A percentile compares a stretch with the other conserved stretches of the same genome.
Evolutionary conservation across 2,888 invertebrate genomes (phyloP).

Genomic region (Cantharis lateralis): DNA sequence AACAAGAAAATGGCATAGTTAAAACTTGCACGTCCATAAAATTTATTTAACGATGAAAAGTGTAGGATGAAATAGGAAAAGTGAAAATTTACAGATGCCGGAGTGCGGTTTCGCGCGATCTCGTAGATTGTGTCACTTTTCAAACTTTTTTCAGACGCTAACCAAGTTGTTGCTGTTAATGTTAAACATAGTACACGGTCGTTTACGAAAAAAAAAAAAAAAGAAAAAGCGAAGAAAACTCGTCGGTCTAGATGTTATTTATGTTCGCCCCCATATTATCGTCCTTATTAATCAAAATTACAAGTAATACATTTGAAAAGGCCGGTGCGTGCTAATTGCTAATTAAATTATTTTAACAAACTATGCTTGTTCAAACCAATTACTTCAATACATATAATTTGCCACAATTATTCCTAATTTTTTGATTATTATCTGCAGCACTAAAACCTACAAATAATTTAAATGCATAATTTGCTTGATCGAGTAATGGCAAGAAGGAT

Average conservation of each 20-base stretch:
- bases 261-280: neutral
- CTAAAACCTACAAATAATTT: neutral
- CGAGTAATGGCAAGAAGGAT: neutral
- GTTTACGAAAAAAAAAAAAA: neutral
- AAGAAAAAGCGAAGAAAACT: neutral
- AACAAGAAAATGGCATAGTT: neutral
- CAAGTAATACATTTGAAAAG: neutral
- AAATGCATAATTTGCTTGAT: neutral
- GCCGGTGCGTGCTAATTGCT: neutral
- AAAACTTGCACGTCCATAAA: neutral
- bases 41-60: neutral
- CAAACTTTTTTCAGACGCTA: slow-evolving; percentile 13
- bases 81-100: neutral
- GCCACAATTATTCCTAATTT: neutral
- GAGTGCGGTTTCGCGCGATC: slow-evolving; percentile 3
- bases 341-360: neutral
- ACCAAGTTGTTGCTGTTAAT: slow-evolving; percentile 11
- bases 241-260: neutral
- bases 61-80: neutral
- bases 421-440: neutral
- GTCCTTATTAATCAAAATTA: neutral
- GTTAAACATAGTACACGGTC: slow-evolving; percentile 3
- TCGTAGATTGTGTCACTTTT: slow-evolving; percentile 19
- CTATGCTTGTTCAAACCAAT: neutral
- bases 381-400: neutral